Conservation (phyloP, 2,888 invertebrate genomes). For the Epinotia ramella region DNA sequence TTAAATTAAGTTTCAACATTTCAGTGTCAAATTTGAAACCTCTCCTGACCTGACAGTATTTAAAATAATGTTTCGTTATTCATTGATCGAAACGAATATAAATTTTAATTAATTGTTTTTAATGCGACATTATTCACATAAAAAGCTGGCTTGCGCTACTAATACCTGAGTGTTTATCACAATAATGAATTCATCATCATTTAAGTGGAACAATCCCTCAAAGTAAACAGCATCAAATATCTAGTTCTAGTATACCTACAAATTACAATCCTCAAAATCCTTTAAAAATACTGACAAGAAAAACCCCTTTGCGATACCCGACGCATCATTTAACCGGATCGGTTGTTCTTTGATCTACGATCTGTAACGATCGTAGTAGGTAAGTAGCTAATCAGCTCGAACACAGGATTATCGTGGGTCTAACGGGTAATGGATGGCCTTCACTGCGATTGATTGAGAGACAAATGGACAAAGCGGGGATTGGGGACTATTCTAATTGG, state of each 20-base stretch:
- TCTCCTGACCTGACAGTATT: neutral
- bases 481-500: slow-evolving; percentile 39
- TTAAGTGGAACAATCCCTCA: neutral
- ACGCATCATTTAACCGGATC: slow-evolving; percentile 40
- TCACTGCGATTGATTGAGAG: slow-evolving; percentile 64
- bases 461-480: slow-evolving; percentile 57
- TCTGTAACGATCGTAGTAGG: slow-evolving; percentile 43
- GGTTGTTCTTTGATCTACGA: slow-evolving; percentile 44
- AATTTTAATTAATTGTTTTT: neutral
- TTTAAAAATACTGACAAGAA: slow-evolving; percentile 9
- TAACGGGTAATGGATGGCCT: slow-evolving; percentile 48
- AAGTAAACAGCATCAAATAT: neutral
- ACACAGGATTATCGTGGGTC: slow-evolving; percentile 45
- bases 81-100: no score
- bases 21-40: neutral
- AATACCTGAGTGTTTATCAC: neutral
- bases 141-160: neutral
- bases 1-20: neutral
- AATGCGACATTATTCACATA: neutral
- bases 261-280: neutral
- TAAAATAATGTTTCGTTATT: neutral
- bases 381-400: slow-evolving; percentile 42
- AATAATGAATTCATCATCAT: neutral
- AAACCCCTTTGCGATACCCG: slow-evolving; percentile 25
- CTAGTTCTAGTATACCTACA: neutral